Evolutionary conservation across 1,140 invertebrate genomes (phyloP), one percentile per base, ranked within the genome.

Genomic region (Heliconius nattereri): DNA sequence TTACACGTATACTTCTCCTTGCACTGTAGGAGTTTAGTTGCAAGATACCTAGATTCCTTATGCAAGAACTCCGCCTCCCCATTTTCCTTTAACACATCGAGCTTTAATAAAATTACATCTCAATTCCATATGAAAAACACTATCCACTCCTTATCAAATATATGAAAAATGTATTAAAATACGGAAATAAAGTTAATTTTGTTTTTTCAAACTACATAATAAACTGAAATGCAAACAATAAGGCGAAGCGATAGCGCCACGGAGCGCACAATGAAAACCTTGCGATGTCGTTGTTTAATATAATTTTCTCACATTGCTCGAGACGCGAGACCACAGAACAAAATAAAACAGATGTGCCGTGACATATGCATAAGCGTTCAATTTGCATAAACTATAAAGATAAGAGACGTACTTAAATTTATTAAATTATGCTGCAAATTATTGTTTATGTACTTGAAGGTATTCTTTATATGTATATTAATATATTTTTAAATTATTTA

Each of bases 261-360:
- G 37, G 29, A 29, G 71, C 8, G 71, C 13, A 26, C 37, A 71
- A 71, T 71, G 71, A 71, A 71, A 71, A 71, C n/a, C 32, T 19
- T 71, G 35, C 3, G 20, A 71, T 71, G 71, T 71, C 71, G 19
- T 71, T 71, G 71, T 71, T 71, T 71, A 37, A 71, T 37, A 35
- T 37, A 71, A 71, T 71, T 37, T 71, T 71, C 32, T 37, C 71
- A 71, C 32, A 71, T 71, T 37, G 71, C 71, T 71, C 35, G 29
- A 66, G 20, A 57, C 2, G 49, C 54, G 54, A 23, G 26, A 37
- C 71, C 71, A 35, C 32, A 71, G 71, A 71, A 20, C 20, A 35
- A 71, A 37, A 71, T 71, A 37, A 71, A 35, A 35, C 32, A 71
- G 71, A 71, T 20, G 35, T 71, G 32, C n/a, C 35, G 35, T 71